A percentile compares a stretch with the other conserved stretches of the same genome.
Evolutionary conservation across 2,797 vertebrate species (phyloP).

Genomic region (Mionectes olivaceus): DNA sequence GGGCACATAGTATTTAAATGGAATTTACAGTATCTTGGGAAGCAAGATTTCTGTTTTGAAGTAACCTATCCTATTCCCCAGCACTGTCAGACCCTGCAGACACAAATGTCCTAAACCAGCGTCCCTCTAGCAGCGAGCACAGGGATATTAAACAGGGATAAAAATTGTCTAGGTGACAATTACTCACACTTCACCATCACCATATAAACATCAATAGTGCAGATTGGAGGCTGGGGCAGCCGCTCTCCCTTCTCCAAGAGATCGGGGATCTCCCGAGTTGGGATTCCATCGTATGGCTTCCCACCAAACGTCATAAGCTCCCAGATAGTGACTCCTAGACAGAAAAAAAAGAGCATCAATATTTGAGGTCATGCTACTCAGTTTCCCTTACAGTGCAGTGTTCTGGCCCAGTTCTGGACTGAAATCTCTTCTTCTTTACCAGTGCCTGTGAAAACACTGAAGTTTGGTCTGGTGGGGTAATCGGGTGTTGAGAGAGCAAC

Average conservation of each 20-base stretch:
- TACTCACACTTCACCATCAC: conserved; percentile 98
- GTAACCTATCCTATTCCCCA: not conserved
- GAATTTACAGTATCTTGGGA: not conserved
- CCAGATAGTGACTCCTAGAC: conserved; percentile 95
- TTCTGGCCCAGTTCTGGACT: not conserved
- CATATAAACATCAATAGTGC: conserved; percentile 99
- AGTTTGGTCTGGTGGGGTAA: not conserved
- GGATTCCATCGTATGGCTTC: conserved; percentile 95
- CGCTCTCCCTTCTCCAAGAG: conserved; percentile 97
- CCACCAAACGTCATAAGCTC: conserved; percentile 99
- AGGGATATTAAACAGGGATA: not conserved
- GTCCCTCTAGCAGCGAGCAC: not conserved
- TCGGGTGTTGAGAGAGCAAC: not conserved
- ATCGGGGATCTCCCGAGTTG: conserved; percentile 94
- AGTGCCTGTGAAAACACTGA: not conserved
- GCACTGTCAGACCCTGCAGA: not conserved
- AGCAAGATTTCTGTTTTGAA: not conserved
- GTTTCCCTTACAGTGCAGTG: not conserved
- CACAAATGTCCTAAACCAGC: not conserved
- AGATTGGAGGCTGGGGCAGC: conserved; percentile 93
- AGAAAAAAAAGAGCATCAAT: not conserved
- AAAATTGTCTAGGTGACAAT: too few species aligned
- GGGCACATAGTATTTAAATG: not conserved
- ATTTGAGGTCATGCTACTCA: not conserved
- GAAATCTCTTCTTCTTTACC: not conserved